A percentile compares a stretch with the other conserved stretches of the same genome.
Conservation (phyloP, 1,140 invertebrate species). For the Phthorimaea operculella region DNA sequence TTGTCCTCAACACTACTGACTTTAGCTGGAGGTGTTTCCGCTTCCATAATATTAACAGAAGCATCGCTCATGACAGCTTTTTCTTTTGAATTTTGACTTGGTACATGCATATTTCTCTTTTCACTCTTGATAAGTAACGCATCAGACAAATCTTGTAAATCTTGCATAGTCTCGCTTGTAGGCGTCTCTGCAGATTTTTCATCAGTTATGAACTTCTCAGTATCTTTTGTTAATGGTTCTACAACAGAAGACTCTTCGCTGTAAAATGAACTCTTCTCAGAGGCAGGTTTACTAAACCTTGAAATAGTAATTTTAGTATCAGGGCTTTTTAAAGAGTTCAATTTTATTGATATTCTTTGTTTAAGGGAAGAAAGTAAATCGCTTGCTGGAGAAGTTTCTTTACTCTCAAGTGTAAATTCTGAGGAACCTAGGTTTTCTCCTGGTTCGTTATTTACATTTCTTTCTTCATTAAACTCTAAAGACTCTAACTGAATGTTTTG, state of each 20-base stretch:
- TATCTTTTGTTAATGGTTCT: background rate
- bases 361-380: conserved; percentile 11
- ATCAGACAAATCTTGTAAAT: background rate
- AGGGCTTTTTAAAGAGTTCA: conserved; percentile 15
- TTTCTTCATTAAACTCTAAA: background rate
- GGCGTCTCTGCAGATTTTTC: background rate
- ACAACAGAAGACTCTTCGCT: background rate
- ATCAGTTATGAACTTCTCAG: background rate
- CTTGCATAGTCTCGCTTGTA: background rate
- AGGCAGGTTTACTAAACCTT: background rate
- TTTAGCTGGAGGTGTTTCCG: background rate
- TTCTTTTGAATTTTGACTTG: no score
- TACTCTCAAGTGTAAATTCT: background rate
- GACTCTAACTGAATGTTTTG: background rate
- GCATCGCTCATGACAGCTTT: no score
- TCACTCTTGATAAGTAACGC: background rate
- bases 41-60: no score
- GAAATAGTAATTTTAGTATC: background rate
- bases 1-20: background rate
- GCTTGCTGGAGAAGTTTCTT: background rate
- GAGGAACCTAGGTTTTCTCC: background rate
- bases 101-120: background rate
- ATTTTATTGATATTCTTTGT: conserved; percentile 14
- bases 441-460: background rate
- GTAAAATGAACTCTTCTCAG: background rate